These are phyloP conservation scores for Coleophora flavipennella DNA, from an alignment of 2,888 invertebrate genomes.

Conservation along the genomic window DNA sequence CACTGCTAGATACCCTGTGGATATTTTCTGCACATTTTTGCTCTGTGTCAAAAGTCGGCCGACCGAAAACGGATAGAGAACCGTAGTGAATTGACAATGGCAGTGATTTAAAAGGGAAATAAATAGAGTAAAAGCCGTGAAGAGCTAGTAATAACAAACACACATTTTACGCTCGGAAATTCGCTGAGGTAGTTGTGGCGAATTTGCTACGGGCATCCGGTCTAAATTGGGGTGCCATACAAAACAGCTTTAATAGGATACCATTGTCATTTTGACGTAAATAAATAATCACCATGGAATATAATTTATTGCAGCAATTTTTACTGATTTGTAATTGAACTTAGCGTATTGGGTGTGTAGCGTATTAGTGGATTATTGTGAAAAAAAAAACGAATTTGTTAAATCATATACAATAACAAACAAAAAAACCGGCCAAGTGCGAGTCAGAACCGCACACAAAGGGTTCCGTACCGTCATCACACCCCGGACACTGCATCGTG, in stretches of 20 bases:
- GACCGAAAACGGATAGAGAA: conserved; percentile 47
- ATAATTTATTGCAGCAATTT: too few species aligned
- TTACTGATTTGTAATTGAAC: too few species aligned
- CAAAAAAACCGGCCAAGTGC: too few species aligned
- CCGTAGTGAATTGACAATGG: conserved; percentile 60
- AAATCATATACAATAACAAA: too few species aligned
- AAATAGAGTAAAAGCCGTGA: conserved; percentile 63
- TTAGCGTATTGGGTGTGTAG: too few species aligned
- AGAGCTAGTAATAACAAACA: conserved; percentile 60
- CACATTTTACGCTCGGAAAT: conserved; percentile 55
- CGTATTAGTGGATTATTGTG: too few species aligned
- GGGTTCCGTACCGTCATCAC: too few species aligned
- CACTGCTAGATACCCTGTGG: too few species aligned
- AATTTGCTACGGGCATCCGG: conserved; percentile 44
- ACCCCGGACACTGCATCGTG: too few species aligned
- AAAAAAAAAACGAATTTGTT: too few species aligned
- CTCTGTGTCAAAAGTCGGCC: conserved; percentile 1
- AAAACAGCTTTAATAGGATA: conserved; percentile 18
- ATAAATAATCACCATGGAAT: not conserved
- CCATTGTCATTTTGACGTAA: conserved; percentile 14
- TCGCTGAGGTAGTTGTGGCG: conserved; percentile 41
- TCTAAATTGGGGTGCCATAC: conserved; percentile 24
- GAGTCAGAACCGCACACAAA: too few species aligned
- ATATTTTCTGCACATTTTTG: too few species aligned
- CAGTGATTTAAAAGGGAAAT: conserved; percentile 61